Conservation (phyloP, 2,113 vertebrate species). For the Callopanchax toddi region DNA sequence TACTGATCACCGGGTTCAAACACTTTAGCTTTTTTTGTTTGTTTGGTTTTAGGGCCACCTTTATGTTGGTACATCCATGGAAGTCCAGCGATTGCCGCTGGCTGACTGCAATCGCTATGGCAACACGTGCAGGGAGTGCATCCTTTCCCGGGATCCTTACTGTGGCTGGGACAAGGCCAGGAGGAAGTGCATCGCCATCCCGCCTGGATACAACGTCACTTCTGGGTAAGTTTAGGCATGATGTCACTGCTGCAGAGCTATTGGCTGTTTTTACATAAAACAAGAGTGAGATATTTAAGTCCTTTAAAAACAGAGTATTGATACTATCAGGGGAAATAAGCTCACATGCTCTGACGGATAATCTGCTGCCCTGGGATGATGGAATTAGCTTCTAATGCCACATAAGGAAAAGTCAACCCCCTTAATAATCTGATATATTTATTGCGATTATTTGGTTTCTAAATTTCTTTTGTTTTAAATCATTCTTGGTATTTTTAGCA, state of each 20-base stretch:
- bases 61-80: conserved; percentile 80
- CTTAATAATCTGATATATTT: too few species aligned
- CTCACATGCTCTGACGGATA: neutral
- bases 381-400: neutral
- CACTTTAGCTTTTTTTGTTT: too few species aligned
- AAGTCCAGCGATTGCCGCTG: conserved; percentile 79
- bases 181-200: conserved; percentile 77
- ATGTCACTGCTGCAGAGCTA: conserved; percentile 32
- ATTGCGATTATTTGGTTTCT: neutral
- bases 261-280: neutral
- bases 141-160: conserved; percentile 83
- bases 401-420: neutral
- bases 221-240: conserved; percentile 69
- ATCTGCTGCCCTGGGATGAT: neutral
- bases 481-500: conserved; percentile 1
- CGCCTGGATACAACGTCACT: conserved; percentile 70
- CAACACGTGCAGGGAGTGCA: conserved; percentile 81
- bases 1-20: too few species aligned
- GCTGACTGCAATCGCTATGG: conserved; percentile 82
- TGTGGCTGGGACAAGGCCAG: conserved; percentile 80
- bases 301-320: neutral
- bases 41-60: conserved; percentile 78
- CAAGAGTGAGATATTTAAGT: neutral
- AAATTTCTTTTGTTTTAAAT: conserved; percentile 1
- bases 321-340: neutral